Percentiles rank a stretch among this genome's conserved stretches.
Conservation (phyloP, 2,797 vertebrate genomes). For the Channallabes apus region DNA sequence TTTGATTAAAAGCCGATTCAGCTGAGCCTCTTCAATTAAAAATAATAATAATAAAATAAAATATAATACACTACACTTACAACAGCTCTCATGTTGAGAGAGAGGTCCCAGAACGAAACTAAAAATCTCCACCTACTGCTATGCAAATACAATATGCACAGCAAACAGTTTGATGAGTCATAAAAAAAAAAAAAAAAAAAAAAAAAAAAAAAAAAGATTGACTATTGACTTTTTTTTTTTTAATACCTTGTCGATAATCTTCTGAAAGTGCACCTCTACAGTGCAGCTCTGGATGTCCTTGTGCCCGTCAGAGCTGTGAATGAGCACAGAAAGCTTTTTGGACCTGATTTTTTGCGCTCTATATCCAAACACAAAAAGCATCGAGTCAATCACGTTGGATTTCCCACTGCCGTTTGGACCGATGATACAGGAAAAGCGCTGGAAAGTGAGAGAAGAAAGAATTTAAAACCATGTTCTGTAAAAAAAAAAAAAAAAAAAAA, state of each 20-base stretch:
- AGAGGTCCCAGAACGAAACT: not conserved
- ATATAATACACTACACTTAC: not conserved
- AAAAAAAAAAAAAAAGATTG: no score
- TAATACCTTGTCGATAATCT: constrained; percentile 96
- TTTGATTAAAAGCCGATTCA: not conserved
- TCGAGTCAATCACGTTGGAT: constrained; percentile 98
- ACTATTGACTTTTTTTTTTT: not conserved
- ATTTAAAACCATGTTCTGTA: constrained; percentile 12
- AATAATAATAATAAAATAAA: not conserved
- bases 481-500: no score
- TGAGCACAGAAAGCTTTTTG: constrained; percentile 95
- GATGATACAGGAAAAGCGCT: constrained; percentile 98
- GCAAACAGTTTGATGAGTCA: not conserved
- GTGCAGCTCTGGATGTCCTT: constrained; percentile 90
- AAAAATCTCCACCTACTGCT: not conserved
- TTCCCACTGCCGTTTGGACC: constrained; percentile 98
- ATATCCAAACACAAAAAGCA: constrained; percentile 99
- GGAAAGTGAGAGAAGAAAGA: constrained; percentile 49
- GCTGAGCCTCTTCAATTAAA: not conserved
- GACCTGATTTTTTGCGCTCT: constrained; percentile 98
- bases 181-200: no score
- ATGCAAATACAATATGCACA: not conserved
- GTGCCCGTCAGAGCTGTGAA: constrained; percentile 93
- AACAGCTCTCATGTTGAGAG: not conserved
- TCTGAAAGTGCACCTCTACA: constrained; percentile 98